A percentile compares a stretch with the other conserved stretches of the same genome.
These are phyloP conservation scores for Cepphus grylle DNA, from an alignment of 2,113 vertebrate species.

Conservation along the genomic window DNA sequence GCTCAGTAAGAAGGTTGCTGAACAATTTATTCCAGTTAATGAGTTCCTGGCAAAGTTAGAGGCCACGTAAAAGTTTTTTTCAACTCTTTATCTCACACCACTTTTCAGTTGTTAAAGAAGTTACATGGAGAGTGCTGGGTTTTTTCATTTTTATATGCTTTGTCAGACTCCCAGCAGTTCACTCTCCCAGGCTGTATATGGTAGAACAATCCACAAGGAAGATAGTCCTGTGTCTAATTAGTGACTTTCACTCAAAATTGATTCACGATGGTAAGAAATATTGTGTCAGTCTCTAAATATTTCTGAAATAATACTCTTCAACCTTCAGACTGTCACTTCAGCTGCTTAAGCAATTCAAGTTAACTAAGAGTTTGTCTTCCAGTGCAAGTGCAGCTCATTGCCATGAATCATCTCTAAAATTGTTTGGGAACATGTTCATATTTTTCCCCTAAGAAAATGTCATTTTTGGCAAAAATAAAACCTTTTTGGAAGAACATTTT, in stretches of 20 bases:
- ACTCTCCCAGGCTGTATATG: not conserved
- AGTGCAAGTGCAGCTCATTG: not conserved
- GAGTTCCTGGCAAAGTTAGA: conserved; percentile 50
- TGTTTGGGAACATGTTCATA: not conserved
- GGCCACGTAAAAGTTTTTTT: not conserved
- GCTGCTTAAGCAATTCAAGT: not conserved
- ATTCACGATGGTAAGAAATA: not conserved
- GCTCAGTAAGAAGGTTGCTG: not conserved
- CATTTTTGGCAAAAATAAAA: conserved; percentile 38
- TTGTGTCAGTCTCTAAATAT: not conserved
- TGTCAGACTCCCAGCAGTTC: not conserved
- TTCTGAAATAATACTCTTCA: not conserved
- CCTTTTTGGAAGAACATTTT: conserved; percentile 16
- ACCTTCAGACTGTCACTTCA: not conserved
- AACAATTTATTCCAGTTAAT: conserved; percentile 40
- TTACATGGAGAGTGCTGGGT: not conserved
- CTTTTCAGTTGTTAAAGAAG: conserved; percentile 10
- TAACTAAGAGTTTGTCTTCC: not conserved
- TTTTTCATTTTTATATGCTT: not conserved
- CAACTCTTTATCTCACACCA: conserved; percentile 20
- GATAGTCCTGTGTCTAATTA: not conserved
- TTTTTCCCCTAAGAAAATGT: conserved; percentile 5
- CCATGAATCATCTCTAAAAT: conserved; percentile 5
- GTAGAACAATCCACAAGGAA: not conserved
- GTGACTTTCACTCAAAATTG: not conserved